A percentile compares a stretch with the other conserved stretches of the same genome.
phyloP scores from a whole-genome alignment of 2,113 vertebrate genomes.

The Colius striatus region DNA sequence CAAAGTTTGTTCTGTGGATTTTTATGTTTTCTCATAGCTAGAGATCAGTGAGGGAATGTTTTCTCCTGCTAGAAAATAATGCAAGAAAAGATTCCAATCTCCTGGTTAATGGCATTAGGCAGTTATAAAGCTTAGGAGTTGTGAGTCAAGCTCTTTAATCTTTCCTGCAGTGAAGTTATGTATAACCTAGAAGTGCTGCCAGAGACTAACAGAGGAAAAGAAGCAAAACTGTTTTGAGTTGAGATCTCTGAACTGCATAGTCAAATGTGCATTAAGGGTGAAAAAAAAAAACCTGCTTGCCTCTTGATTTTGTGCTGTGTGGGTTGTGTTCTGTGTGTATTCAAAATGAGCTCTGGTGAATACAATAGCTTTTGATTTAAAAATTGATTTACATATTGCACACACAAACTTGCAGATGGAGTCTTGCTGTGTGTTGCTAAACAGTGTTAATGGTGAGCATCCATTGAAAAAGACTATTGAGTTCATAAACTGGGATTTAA shows the following conservation, averaged over 20 bases:
- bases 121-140: background rate
- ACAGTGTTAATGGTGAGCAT: slow-evolving; percentile 15
- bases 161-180: background rate
- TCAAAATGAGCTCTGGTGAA: slow-evolving; percentile 19
- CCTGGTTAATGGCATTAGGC: background rate
- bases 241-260: background rate
- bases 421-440: slow-evolving; percentile 35
- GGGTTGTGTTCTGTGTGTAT: background rate
- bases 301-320: slow-evolving; percentile 33
- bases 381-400: slow-evolving; percentile 23
- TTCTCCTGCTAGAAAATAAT: slow-evolving; percentile 2
- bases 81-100: background rate
- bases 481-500: background rate
- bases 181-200: background rate
- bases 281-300: background rate
- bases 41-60: background rate
- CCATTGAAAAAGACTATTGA: background rate
- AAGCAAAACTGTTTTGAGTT: background rate
- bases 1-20: background rate
- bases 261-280: background rate
- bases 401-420: slow-evolving; percentile 32
- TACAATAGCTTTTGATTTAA: slow-evolving; percentile 7
- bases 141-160: background rate
- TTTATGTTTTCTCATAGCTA: background rate
- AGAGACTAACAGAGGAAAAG: background rate